phyloP scores from a whole-genome alignment of 2,888 invertebrate genomes.

The Caenorhabditis sinica region DNA sequence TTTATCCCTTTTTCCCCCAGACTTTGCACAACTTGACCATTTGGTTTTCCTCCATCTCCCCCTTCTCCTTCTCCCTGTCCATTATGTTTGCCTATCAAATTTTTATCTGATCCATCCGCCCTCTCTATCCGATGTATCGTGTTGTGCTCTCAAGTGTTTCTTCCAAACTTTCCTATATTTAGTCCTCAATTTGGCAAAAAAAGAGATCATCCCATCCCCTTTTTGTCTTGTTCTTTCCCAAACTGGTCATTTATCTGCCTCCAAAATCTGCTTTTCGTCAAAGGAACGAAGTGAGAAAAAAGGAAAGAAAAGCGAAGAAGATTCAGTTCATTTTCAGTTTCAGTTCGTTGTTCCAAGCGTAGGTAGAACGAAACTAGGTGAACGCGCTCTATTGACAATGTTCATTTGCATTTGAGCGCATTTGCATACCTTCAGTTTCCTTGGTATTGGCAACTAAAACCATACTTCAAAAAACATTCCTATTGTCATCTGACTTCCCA shows the following conservation, averaged over 20 bases:
- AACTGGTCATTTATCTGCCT: slow-evolving; percentile 50
- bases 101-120: slow-evolving; percentile 6
- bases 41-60: background rate
- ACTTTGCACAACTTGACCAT: slow-evolving; percentile 31
- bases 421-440: slow-evolving; percentile 6
- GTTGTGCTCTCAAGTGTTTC: slow-evolving; percentile 52
- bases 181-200: background rate
- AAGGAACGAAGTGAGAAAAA: background rate
- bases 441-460: background rate
- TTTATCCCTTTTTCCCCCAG: background rate
- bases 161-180: slow-evolving; percentile 35
- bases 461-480: slow-evolving; percentile 5
- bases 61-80: background rate
- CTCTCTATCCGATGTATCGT: no score
- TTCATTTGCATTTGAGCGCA: background rate
- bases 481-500: background rate
- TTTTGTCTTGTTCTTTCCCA: background rate
- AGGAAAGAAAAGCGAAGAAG: background rate
- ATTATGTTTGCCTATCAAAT: slow-evolving; percentile 47
- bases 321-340: slow-evolving; percentile 14
- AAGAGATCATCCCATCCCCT: background rate
- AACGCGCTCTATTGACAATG: background rate
- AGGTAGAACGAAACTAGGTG: background rate
- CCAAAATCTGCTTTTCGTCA: slow-evolving; percentile 16
- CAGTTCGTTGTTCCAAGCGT: slow-evolving; percentile 2